A percentile compares a stretch with the other conserved stretches of the same genome.
These are phyloP conservation scores for Pseudorectes ferrugineus DNA, from an alignment of 2,113 vertebrate genomes.

Conservation along the genomic window DNA sequence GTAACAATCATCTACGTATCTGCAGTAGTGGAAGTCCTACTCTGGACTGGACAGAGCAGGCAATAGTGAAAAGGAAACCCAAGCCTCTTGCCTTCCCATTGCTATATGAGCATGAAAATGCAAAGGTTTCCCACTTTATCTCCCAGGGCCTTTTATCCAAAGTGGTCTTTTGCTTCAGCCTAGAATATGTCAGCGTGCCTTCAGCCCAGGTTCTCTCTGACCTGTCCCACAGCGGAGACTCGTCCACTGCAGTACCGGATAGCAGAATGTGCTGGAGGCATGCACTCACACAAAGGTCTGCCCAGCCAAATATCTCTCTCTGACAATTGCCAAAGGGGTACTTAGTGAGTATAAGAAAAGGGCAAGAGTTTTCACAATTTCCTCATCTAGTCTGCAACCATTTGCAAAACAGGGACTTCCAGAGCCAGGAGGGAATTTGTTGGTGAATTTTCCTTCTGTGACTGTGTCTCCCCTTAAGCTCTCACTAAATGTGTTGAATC, in stretches of 20 bases:
- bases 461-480: not conserved
- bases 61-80: not conserved
- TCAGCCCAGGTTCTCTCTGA: not conserved
- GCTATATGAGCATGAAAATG: not conserved
- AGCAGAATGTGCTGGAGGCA: not conserved
- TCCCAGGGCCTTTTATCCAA: not conserved
- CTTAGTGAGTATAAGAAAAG: not conserved
- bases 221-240: not conserved
- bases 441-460: not conserved
- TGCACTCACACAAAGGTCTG: not conserved
- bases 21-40: not conserved
- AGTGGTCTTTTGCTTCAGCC: not conserved
- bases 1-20: not conserved
- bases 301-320: not conserved
- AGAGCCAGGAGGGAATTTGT: not conserved
- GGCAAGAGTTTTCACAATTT: not conserved
- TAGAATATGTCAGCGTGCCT: not conserved
- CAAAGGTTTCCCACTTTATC: not conserved
- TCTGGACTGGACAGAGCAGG: not conserved
- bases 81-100: not conserved
- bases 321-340: not conserved
- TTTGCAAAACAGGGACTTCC: not conserved
- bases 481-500: not conserved
- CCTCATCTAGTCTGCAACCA: not conserved
- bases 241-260: fast-evolving